Percentiles rank a stretch among this genome's conserved stretches.
Evolutionary conservation across 2,797 vertebrate genomes (phyloP).

Genomic region (Enteromius afrohamiltoni): DNA sequence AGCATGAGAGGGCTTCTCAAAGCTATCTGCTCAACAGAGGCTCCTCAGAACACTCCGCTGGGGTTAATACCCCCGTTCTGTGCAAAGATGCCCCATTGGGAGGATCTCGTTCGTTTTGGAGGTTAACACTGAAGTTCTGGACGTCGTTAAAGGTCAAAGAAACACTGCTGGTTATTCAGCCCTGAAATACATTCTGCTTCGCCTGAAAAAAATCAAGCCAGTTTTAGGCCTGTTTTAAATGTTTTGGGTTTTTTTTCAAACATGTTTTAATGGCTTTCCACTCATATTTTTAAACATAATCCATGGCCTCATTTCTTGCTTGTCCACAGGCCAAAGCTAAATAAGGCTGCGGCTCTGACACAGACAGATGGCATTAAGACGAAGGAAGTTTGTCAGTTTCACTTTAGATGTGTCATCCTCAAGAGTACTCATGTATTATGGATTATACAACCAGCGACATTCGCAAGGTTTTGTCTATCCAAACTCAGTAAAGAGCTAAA

Average conservation of each 20-base stretch:
- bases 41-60: slow-evolving; percentile 13
- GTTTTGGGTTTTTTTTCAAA: not conserved
- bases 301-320: slow-evolving; percentile 4
- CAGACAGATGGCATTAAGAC: slow-evolving; percentile 23
- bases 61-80: slow-evolving; percentile 17
- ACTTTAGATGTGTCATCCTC: slow-evolving; percentile 26
- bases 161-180: not conserved
- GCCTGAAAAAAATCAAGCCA: not conserved
- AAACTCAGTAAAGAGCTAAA: not conserved
- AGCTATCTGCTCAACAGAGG: slow-evolving; percentile 38
- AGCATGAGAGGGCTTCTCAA: slow-evolving; percentile 4
- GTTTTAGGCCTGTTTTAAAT: too few species aligned
- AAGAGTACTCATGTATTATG: slow-evolving; percentile 13
- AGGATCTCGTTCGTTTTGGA: slow-evolving; percentile 3
- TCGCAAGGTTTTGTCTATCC: not conserved
- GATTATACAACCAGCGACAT: slow-evolving; percentile 10
- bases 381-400: slow-evolving; percentile 36
- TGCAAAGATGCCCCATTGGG: slow-evolving; percentile 1
- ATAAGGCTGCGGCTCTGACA: slow-evolving; percentile 17
- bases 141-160: slow-evolving; percentile 15
- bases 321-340: slow-evolving; percentile 24
- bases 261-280: slow-evolving; percentile 6
- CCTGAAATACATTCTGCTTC: not conserved
- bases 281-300: slow-evolving; percentile 28
- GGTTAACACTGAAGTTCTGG: not conserved